Conservation (phyloP, 2,888 invertebrate genomes). For the Thysanoteuthis rhombus region DNA sequence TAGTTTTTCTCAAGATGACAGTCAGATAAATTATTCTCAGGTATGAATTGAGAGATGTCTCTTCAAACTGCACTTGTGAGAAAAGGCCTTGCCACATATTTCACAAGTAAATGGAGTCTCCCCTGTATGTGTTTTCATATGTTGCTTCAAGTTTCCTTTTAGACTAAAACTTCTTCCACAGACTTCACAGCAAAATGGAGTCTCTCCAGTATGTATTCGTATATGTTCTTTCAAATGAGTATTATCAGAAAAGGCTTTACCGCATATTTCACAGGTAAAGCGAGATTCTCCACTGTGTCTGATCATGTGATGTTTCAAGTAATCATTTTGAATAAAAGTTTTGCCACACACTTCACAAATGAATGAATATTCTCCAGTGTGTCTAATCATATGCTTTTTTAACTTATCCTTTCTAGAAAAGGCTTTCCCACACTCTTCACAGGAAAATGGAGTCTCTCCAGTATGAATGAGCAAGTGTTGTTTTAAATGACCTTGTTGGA, state of each 20-base stretch:
- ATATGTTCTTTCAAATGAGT: neutral
- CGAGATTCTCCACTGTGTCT: neutral
- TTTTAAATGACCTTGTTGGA: neutral
- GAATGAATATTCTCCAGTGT: neutral
- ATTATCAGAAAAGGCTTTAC: neutral
- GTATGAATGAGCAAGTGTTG: neutral
- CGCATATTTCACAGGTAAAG: neutral
- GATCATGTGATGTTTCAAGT: neutral
- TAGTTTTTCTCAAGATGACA: neutral
- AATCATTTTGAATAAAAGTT: neutral
- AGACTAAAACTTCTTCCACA: neutral
- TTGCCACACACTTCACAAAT: neutral
- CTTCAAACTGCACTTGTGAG: neutral
- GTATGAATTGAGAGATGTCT: neutral
- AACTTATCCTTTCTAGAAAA: neutral
- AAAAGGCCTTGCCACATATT: neutral
- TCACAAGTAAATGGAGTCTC: neutral
- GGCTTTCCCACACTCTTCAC: conserved; percentile 16
- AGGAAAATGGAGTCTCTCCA: conserved; percentile 17
- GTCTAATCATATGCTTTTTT: neutral
- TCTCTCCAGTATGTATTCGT: conserved; percentile 18
- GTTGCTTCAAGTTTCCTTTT: neutral
- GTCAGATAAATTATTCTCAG: neutral
- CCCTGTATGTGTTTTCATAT: neutral
- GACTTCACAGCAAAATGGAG: neutral